Evolutionary conservation across 2,113 vertebrate species (phyloP).

Genomic region (Monopterus albus): DNA sequence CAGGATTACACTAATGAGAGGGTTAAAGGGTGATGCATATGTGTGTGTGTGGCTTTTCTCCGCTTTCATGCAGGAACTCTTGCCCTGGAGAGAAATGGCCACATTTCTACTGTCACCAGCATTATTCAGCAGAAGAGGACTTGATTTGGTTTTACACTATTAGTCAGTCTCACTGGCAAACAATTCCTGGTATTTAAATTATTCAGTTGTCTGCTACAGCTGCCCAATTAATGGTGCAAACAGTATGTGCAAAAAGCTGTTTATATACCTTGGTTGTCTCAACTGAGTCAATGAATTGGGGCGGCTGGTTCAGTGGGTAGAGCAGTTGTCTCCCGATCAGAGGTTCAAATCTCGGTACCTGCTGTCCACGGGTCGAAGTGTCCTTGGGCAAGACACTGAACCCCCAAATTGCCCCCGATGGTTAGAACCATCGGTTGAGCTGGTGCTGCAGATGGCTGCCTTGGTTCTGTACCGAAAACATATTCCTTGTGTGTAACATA

Average conservation of each 20-base stretch:
- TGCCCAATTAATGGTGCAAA: constrained; percentile 18
- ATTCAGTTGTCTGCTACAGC: constrained; percentile 41
- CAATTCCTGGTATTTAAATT: constrained; percentile 47
- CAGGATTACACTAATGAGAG: constrained; percentile 82
- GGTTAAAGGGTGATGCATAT: constrained; percentile 71
- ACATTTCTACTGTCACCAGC: constrained; percentile 56
- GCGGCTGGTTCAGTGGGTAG: no score
- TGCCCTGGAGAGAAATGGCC: constrained; percentile 61
- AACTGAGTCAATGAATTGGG: constrained; percentile 3
- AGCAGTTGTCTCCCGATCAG: no score
- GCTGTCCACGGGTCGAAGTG: no score
- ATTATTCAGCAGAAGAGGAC: constrained; percentile 68
- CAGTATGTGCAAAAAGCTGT: no score
- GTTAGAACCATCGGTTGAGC: no score
- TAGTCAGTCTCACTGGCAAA: constrained; percentile 13
- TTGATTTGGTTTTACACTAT: constrained; percentile 67
- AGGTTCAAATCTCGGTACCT: no score
- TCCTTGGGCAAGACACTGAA: no score
- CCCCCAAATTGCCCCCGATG: no score
- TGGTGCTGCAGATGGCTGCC: no score
- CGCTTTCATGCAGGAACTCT: constrained; percentile 66
- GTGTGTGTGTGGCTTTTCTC: constrained; percentile 54
- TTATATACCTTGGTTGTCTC: not conserved
- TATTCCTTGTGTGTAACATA: no score
- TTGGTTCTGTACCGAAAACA: no score